Evolutionary conservation across 2,113 vertebrate species (phyloP).

Genomic region (Mugil cephalus): DNA sequence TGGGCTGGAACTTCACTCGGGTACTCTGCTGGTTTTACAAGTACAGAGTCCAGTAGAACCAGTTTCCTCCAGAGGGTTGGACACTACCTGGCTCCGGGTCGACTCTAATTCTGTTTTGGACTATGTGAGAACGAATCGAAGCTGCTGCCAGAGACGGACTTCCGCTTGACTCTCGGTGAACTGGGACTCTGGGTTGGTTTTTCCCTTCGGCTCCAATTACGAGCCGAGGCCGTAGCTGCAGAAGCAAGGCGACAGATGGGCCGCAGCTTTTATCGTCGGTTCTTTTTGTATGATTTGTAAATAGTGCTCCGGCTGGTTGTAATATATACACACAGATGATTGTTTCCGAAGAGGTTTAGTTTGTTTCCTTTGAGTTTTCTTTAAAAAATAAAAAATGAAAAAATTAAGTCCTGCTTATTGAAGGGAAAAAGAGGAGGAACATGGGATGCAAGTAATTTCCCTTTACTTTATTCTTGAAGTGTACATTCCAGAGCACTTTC

Average conservation of each 20-base stretch:
- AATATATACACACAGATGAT: conserved; percentile 56
- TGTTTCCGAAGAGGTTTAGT: conserved; percentile 45
- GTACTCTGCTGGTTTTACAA: conserved; percentile 96
- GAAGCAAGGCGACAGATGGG: conserved; percentile 12
- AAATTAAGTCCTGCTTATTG: conserved; percentile 47
- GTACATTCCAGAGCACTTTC: conserved; percentile 80
- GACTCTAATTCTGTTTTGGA: conserved; percentile 8
- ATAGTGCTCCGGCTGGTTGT: conserved; percentile 76
- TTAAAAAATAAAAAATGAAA: conserved; percentile 16
- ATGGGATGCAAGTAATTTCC: conserved; percentile 10
- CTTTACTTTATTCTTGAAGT: conserved; percentile 50
- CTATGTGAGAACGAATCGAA: background rate
- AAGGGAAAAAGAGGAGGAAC: conserved; percentile 39
- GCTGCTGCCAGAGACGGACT: conserved; percentile 22
- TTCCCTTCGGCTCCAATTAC: conserved; percentile 37
- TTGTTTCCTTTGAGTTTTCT: conserved; percentile 52
- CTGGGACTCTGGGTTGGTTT: conserved; percentile 9
- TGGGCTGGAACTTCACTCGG: conserved; percentile 97
- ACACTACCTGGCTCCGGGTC: conserved; percentile 11
- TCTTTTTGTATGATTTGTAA: conserved; percentile 84
- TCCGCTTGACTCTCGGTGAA: conserved; percentile 30
- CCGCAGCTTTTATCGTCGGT: conserved; percentile 42
- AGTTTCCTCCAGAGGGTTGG: conserved; percentile 1
- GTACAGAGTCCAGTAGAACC: conserved; percentile 89
- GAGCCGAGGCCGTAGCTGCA: conserved; percentile 14